Base-by-base conservation (phyloP, 2,113 vertebrate genomes). In the Abramis brama region DNA sequence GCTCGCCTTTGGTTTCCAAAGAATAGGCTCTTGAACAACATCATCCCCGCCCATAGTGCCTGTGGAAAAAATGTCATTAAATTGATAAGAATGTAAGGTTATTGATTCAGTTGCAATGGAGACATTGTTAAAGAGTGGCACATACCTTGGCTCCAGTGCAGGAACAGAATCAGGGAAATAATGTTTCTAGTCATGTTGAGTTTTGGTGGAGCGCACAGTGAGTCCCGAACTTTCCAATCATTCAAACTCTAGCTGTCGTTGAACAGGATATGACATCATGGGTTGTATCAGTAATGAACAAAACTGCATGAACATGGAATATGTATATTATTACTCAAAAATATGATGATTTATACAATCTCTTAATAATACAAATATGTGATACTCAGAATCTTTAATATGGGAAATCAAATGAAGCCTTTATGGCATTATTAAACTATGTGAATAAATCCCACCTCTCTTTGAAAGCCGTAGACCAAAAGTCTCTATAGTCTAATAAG, bases 11-110 rank as follows among this genome's bases (percentile, higher is more conserved):
- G 23, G 50, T 52, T 83, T 45, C 60, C 1, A 84, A 30, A 7
- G 13, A 17, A 39, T 30, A 84, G 74, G 87, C n/a, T 87, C 59
- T 64, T 88, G 0, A 70, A 88, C 3, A 91, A 78, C 75, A 36
- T 57, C 75, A 33, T 21, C 50, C 2, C 2, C 25, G 21, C 1
- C 71, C 6, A n/a, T 0, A 21, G 15, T 30, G 8, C 25, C 74
- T 76, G 47, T 76, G 7, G 7, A 17, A 27, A 4, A 21, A 52
- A 0, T 2, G 0, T 2, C 6, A 73, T 2, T 15, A 64, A 27
- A 62, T 12, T 12, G 25, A 25, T 62, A 0, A 27, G 21, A 47
- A 66, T 79, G 4, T 27, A 43, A 59, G 17, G 12, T 27, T 52
- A n/a, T 77, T 30, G 23, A 11, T 45, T 62, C 7, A 15, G 13